Evolutionary conservation across 2,113 vertebrate species (phyloP).

Genomic region (Rhagologus leucostigma): DNA sequence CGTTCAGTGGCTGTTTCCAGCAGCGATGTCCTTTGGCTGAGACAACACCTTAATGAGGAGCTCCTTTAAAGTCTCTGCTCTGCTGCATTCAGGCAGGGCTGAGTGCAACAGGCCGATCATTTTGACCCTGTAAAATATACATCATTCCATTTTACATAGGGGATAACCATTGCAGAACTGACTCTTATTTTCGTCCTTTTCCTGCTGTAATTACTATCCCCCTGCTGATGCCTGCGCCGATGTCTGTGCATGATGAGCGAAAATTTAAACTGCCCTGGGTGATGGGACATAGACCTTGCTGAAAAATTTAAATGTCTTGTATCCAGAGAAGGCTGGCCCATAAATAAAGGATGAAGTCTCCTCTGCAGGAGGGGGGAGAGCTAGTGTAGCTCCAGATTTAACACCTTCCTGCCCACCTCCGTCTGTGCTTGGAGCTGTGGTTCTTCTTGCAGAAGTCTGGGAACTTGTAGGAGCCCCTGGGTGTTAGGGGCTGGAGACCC

Average conservation of each 20-base stretch:
- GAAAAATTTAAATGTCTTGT: conserved; percentile 57
- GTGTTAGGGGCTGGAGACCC: neutral
- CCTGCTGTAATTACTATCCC: conserved; percentile 30
- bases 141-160: neutral
- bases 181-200: neutral
- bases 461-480: neutral
- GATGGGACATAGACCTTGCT: conserved; percentile 46
- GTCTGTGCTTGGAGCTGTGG: neutral
- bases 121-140: conserved; percentile 29
- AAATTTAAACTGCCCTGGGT: conserved; percentile 45
- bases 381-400: neutral
- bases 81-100: fast-evolving
- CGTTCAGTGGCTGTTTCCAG: neutral
- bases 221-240: neutral
- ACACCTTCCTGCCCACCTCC: neutral
- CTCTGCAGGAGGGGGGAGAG: neutral
- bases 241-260: conserved; percentile 16
- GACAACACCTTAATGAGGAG: neutral
- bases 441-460: neutral
- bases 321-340: conserved; percentile 14
- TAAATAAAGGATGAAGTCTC: conserved; percentile 59
- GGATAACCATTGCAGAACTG: neutral
- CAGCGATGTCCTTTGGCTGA: neutral
- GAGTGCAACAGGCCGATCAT: neutral
- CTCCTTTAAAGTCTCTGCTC: neutral